A percentile compares a stretch with the other conserved stretches of the same genome.
These are phyloP conservation scores for Siderastrea siderea DNA, from an alignment of 92 coral and sea anemone species.

Conservation along the genomic window DNA sequence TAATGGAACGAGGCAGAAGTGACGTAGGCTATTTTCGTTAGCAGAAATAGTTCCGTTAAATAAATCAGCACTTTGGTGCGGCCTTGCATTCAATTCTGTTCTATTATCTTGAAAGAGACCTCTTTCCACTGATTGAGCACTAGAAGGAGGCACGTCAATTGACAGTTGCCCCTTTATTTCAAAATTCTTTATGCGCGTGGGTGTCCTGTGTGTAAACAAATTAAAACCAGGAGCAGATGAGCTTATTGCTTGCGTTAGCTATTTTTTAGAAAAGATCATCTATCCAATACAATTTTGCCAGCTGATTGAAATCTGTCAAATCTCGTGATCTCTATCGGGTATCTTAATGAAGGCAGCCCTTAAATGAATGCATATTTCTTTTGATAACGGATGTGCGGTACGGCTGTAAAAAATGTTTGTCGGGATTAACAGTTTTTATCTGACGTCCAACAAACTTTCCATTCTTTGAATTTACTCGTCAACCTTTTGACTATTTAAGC, in stretches of 20 bases:
- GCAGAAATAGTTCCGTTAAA: no score
- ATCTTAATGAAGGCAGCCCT: background rate
- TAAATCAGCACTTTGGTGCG: no score
- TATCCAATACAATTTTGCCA: background rate
- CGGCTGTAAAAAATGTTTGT: background rate
- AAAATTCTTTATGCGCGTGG: background rate
- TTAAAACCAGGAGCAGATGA: background rate
- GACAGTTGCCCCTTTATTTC: no score
- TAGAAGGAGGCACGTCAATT: no score
- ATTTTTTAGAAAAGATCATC: background rate
- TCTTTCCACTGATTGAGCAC: no score
- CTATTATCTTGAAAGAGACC: no score
- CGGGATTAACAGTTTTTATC: background rate
- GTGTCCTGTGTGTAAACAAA: background rate
- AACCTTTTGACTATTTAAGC: slow-evolving; percentile 16
- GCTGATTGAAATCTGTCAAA: slow-evolving; percentile 25
- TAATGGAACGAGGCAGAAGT: no score
- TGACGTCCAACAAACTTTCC: background rate
- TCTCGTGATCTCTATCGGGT: slow-evolving; percentile 8
- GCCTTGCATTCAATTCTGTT: no score
- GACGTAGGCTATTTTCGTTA: no score
- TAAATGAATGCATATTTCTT: background rate
- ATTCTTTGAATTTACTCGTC: no score
- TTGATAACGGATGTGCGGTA: background rate
- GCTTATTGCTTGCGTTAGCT: background rate